phyloP scores from a whole-genome alignment of 2,888 invertebrate species.

The Pollenia angustigena region DNA sequence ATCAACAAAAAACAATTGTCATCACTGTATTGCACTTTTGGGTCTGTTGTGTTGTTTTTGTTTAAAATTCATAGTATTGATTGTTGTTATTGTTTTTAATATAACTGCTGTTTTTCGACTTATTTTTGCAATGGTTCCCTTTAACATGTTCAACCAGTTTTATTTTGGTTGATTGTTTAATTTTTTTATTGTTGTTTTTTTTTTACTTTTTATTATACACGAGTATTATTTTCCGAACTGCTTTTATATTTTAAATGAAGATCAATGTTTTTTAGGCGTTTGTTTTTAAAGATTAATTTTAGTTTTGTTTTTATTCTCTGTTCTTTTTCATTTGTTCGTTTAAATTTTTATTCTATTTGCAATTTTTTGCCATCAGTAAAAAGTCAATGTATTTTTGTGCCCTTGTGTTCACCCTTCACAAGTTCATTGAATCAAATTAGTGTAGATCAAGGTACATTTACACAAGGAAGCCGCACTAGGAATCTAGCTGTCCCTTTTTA shows the following conservation, averaged over 20 bases:
- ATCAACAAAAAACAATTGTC: not conserved
- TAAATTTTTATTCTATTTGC: slow-evolving; percentile 24
- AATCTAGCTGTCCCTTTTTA: too few species aligned
- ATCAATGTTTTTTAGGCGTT: slow-evolving; percentile 68
- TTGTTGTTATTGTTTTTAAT: slow-evolving; percentile 47
- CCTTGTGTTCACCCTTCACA: slow-evolving; percentile 54
- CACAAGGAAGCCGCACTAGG: not conserved
- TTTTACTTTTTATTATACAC: slow-evolving; percentile 67
- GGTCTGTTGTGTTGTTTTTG: slow-evolving; percentile 63
- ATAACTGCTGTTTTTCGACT: slow-evolving; percentile 43
- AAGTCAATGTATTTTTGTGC: slow-evolving; percentile 46
- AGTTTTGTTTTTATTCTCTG: slow-evolving; percentile 32
- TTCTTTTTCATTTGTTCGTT: slow-evolving; percentile 38
- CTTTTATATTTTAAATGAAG: slow-evolving; percentile 55
- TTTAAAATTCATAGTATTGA: slow-evolving; percentile 21
- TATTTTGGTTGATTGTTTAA: slow-evolving; percentile 67
- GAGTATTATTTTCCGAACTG: slow-evolving; percentile 38
- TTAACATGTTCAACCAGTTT: slow-evolving; percentile 82
- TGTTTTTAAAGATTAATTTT: slow-evolving; percentile 16
- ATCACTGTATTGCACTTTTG: slow-evolving; percentile 67
- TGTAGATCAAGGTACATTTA: not conserved
- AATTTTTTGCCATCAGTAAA: slow-evolving; percentile 46
- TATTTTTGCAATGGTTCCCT: slow-evolving; percentile 68
- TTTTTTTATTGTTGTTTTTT: slow-evolving; percentile 38
- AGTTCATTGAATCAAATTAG: slow-evolving; percentile 49